Evolutionary conservation across 2,888 invertebrate species (phyloP).

Genomic region (Lobophora halterata): DNA sequence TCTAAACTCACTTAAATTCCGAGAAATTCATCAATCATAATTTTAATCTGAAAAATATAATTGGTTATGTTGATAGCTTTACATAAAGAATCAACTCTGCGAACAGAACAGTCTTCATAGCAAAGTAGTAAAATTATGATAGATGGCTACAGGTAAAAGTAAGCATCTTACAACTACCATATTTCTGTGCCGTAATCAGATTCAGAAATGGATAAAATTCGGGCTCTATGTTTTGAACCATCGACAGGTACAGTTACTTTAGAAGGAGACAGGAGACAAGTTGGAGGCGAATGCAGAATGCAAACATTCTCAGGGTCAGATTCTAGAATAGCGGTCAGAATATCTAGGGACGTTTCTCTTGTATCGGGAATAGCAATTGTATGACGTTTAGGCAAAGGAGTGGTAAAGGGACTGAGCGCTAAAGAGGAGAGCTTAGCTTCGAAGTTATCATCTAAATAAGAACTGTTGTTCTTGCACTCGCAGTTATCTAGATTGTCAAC

Average conservation of each 20-base stretch:
- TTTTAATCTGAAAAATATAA: conserved; percentile 18
- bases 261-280: conserved; percentile 73
- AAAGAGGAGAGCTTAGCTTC: conserved; percentile 65
- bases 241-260: conserved; percentile 84
- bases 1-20: conserved; percentile 15
- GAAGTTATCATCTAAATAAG: conserved; percentile 55
- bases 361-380: conserved; percentile 65
- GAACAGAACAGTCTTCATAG: conserved; percentile 4
- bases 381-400: conserved; percentile 67
- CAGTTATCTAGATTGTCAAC: conserved; percentile 56
- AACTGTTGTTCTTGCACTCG: conserved; percentile 50
- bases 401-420: conserved; percentile 68
- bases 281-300: conserved; percentile 67
- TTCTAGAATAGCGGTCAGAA: conserved; percentile 71
- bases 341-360: conserved; percentile 64
- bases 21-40: conserved; percentile 16
- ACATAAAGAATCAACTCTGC: conserved; percentile 2
- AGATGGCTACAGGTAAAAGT: conserved; percentile 15
- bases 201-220: conserved; percentile 82
- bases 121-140: conserved; percentile 21
- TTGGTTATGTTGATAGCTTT: conserved; percentile 7
- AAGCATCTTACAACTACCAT: conserved; percentile 77
- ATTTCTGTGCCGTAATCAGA: conserved; percentile 87
- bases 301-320: conserved; percentile 71
- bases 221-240: conserved; percentile 82